Percentiles rank a stretch among this genome's conserved stretches.
Conservation (phyloP, 2,113 vertebrate species). For the Loxodonta africana region DNA sequence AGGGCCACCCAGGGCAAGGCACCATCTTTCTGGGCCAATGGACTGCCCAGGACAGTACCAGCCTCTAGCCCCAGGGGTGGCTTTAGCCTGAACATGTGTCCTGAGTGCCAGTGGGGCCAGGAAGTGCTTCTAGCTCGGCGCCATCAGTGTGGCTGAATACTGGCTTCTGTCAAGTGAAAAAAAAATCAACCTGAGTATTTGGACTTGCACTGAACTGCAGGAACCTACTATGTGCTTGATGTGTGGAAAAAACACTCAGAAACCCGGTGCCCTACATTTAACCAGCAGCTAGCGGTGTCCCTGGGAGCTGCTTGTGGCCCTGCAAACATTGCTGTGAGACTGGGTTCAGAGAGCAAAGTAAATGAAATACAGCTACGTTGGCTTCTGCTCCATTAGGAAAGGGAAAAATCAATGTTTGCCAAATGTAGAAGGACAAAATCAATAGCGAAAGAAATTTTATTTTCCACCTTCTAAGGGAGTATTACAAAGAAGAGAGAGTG, state of each 20-base stretch:
- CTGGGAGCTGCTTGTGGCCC: conserved; percentile 75
- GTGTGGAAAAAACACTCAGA: not conserved
- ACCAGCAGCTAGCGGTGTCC: conserved; percentile 73
- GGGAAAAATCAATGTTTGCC: conserved; percentile 89
- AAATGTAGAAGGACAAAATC: conserved; percentile 90
- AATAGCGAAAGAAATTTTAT: conserved; percentile 90
- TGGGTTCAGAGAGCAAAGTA: conserved; percentile 83
- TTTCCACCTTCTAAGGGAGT: conserved; percentile 89
- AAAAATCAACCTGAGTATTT: not conserved
- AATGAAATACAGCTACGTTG: conserved; percentile 87
- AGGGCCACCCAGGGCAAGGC: not conserved
- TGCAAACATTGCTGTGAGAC: conserved; percentile 76
- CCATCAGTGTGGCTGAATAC: conserved; percentile 72
- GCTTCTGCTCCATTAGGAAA: conserved; percentile 90
- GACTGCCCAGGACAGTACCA: conserved; percentile 45
- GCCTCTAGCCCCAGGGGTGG: not conserved
- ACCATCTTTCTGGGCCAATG: not conserved
- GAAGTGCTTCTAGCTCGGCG: conserved; percentile 26
- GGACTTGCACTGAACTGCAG: not conserved
- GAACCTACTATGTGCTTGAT: not conserved
- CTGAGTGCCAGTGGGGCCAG: not conserved
- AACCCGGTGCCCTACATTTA: conserved; percentile 72
- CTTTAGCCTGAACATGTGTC: conserved; percentile 20
- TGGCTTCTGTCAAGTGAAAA: conserved; percentile 55
- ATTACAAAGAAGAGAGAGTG: conserved; percentile 88